Evolutionary conservation across 2,113 vertebrate species (phyloP).

Genomic region (Pluvialis apricaria): DNA sequence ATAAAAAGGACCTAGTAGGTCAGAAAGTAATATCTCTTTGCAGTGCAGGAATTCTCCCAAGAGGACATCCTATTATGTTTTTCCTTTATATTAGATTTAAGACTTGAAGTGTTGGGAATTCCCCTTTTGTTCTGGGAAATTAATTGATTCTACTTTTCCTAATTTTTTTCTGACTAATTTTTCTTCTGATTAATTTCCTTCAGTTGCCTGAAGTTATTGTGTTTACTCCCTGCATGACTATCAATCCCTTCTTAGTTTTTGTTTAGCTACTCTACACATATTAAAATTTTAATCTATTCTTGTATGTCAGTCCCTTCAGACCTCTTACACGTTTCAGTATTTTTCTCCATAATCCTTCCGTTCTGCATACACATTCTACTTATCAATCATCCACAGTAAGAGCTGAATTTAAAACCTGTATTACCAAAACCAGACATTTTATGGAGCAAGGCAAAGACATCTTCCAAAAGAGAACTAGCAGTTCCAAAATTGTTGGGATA

Average conservation of each 20-base stretch:
- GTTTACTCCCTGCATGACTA: slow-evolving; percentile 49
- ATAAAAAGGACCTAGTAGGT: background rate
- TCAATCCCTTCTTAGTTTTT: slow-evolving; percentile 34
- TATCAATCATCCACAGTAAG: background rate
- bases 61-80: background rate
- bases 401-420: background rate
- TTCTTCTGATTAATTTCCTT: slow-evolving; percentile 49
- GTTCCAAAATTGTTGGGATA: background rate
- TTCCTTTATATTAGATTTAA: background rate
- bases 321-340: background rate
- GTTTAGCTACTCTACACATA: slow-evolving; percentile 27
- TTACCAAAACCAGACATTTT: background rate
- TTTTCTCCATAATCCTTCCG: slow-evolving; percentile 30
- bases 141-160: slow-evolving; percentile 11
- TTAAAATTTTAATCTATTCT: slow-evolving; percentile 58
- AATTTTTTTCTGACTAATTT: slow-evolving; percentile 23
- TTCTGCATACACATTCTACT: background rate
- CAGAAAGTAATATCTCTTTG: background rate
- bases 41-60: background rate
- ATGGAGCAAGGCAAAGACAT: background rate
- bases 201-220: slow-evolving; percentile 29
- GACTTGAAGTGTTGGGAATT: slow-evolving; percentile 19
- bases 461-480: background rate
- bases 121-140: slow-evolving; percentile 32
- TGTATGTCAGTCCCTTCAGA: slow-evolving; percentile 37